Evolutionary conservation across 1,140 invertebrate genomes (phyloP).

Genomic region (Aphis craccivora): DNA sequence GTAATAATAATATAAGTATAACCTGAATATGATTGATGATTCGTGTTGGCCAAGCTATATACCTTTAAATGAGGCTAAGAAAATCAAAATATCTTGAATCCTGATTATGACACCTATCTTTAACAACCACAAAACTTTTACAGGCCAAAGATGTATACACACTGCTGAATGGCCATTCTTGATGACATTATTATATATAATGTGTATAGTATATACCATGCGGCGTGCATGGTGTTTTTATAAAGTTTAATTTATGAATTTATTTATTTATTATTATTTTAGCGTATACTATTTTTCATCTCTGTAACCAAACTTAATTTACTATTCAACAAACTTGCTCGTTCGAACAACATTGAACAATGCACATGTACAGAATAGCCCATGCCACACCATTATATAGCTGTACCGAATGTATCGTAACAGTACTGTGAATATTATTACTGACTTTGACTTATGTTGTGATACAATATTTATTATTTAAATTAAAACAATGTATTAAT

Average conservation of each 20-base stretch:
- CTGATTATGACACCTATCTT: neutral
- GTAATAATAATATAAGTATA: neutral
- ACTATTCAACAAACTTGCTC: neutral
- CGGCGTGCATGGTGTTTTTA: neutral
- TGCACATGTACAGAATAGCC: neutral
- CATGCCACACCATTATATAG: neutral
- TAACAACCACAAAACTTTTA: neutral
- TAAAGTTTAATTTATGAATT: neutral
- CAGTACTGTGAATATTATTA: neutral
- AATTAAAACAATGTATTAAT: constrained; percentile 15
- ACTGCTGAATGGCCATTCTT: neutral
- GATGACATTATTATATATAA: neutral
- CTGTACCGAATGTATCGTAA: neutral
- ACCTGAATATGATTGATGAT: neutral
- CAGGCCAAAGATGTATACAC: neutral
- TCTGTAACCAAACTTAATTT: neutral
- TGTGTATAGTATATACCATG: neutral
- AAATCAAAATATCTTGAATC: neutral
- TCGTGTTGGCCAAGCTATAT: neutral
- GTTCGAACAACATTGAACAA: neutral
- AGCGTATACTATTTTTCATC: neutral
- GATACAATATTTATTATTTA: constrained; percentile 6
- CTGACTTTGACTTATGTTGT: neutral
- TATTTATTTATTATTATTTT: neutral
- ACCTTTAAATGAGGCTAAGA: neutral